These are phyloP conservation scores for Philereme transversata DNA, from an alignment of 2,888 invertebrate genomes.

Conservation along the genomic window DNA sequence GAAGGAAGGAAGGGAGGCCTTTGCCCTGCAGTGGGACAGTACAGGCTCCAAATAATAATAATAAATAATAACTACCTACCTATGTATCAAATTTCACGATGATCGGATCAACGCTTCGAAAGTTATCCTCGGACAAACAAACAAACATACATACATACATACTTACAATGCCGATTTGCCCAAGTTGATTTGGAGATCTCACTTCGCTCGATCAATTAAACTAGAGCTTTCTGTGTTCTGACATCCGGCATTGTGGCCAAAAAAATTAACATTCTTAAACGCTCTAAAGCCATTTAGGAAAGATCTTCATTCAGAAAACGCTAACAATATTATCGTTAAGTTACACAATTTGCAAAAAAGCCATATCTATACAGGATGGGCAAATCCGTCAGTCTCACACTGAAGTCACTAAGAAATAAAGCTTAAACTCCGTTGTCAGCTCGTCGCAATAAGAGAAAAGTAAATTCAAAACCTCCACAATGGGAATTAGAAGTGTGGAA, in stretches of 20 bases:
- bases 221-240: no score
- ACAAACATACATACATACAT: no score
- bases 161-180: no score
- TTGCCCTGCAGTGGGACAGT: no score
- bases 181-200: no score
- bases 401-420: slow-evolving; percentile 78
- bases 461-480: slow-evolving; percentile 70
- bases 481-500: slow-evolving; percentile 76
- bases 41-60: no score
- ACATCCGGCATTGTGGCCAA: slow-evolving; percentile 15
- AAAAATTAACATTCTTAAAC: slow-evolving; percentile 15
- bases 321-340: slow-evolving; percentile 37
- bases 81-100: no score
- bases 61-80: no score
- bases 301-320: slow-evolving; percentile 28
- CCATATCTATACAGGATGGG: slow-evolving; percentile 56
- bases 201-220: no score
- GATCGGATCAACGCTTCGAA: no score
- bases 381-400: slow-evolving; percentile 51
- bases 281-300: slow-evolving; percentile 26
- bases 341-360: slow-evolving; percentile 47
- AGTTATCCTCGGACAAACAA: no score
- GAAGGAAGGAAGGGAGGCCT: no score
- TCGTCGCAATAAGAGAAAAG: slow-evolving; percentile 73
- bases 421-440: slow-evolving; percentile 70